These are phyloP conservation scores for Lithophane semibrunnea DNA, from an alignment of 2,888 invertebrate species.

Conservation along the genomic window DNA sequence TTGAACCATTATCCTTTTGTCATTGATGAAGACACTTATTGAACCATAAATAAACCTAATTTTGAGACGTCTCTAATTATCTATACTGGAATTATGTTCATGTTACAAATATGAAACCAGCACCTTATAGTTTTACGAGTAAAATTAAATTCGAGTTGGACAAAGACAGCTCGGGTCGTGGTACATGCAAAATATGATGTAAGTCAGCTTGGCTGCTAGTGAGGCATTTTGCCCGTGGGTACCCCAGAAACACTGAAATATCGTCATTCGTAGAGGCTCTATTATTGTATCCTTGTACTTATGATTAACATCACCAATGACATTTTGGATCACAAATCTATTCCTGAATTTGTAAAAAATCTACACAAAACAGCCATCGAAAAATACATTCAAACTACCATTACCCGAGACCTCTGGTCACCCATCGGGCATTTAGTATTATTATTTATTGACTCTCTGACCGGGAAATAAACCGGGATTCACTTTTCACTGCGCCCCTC, in stretches of 20 bases:
- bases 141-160: background rate
- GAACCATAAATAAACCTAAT: background rate
- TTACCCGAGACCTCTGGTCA: slow-evolving; percentile 77
- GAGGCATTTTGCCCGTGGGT: background rate
- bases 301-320: background rate
- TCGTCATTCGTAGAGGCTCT: background rate
- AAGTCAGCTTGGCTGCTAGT: background rate
- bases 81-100: background rate
- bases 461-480: slow-evolving; percentile 74
- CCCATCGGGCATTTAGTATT: slow-evolving; percentile 86
- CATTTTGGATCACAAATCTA: background rate
- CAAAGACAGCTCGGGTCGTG: background rate
- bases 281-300: background rate
- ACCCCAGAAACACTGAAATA: background rate
- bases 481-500: slow-evolving; percentile 85
- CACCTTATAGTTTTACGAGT: background rate
- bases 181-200: background rate
- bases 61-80: background rate
- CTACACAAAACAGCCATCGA: slow-evolving; percentile 13
- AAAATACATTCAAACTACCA: slow-evolving; percentile 48
- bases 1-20: slow-evolving; percentile 48
- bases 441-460: slow-evolving; percentile 88
- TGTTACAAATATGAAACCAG: background rate
- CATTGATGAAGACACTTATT: slow-evolving; percentile 23
- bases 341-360: slow-evolving; percentile 4